Percentiles rank a stretch among this genome's conserved stretches.
Conservation (phyloP, 2,113 vertebrate genomes). For the Tiliqua scincoides region DNA sequence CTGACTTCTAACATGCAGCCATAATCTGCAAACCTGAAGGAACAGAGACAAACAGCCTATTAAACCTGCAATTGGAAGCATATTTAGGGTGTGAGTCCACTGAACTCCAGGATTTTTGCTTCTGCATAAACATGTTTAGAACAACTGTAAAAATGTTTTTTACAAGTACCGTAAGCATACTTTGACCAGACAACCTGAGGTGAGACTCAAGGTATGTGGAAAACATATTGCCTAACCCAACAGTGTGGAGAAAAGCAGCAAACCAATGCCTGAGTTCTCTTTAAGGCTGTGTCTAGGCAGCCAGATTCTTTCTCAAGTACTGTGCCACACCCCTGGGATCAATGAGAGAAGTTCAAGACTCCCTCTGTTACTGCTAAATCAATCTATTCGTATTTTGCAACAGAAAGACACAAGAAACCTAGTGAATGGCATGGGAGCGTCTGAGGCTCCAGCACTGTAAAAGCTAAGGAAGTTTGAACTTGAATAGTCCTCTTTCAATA, state of each 20-base stretch:
- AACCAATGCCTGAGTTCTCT: not conserved
- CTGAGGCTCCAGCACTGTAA: not conserved
- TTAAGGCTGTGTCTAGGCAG: not conserved
- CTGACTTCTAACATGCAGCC: conserved; percentile 93
- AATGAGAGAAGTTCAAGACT: not conserved
- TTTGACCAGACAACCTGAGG: not conserved
- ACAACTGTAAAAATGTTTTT: not conserved
- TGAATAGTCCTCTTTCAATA: too few relatives aligned
- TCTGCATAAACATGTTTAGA: not conserved
- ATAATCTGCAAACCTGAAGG: conserved; percentile 86
- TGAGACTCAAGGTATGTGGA: not conserved
- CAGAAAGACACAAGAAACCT: not conserved
- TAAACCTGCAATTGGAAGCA: not conserved
- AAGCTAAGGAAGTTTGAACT: too few relatives aligned
- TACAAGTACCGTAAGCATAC: not conserved
- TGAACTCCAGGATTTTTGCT: not conserved
- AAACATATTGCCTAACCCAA: not conserved
- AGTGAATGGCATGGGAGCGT: not conserved
- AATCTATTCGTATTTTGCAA: not conserved
- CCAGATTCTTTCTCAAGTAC: not conserved
- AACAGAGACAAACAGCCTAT: conserved; percentile 58
- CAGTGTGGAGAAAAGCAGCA: not conserved
- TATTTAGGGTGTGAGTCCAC: conserved; percentile 40
- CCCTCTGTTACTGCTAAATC: not conserved
- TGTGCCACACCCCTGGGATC: not conserved